Evolutionary conservation across 2,797 vertebrate species (phyloP), one percentile per base, ranked within the genome.

Genomic region (Moxostoma hubbsi): DNA sequence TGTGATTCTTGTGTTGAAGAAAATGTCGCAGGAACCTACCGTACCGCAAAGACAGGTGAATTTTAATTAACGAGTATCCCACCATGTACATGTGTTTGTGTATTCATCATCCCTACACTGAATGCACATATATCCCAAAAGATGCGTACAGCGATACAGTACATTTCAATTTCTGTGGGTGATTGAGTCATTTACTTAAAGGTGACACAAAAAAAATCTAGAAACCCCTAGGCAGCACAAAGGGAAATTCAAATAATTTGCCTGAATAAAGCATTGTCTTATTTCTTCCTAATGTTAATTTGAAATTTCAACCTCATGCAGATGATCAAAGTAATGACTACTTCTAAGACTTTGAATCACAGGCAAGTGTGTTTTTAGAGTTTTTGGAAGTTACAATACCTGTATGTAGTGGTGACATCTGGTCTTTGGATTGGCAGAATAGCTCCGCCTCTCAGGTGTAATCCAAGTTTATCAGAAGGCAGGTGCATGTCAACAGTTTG

Each of bases 371-470:
- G 36, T 36, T 36, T 36, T 36, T 2, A 36, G 4, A 36, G 36
- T 36, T 36, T 36, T 36, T 36, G 3, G 36, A 36, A 36, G 36
- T 36, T 36, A 36, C 36, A 36, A 36, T 36, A 98, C 97, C 98
- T 99, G 88, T 91, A 81, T 78, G 85, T 89, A 7, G 97, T 98
- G 65, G 96, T 98, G 78, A 85, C 93, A 13, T 74, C 80, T 64
- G 97, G 95, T 9, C 90, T 75, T 75, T 99, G 98, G n/a, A 73
- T 94, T 5, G 97, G 97, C 12, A 96, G 95, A 74, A 99, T 77
- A 0, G 93, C 96, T 4, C 97, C 96, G 11, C 97, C 97, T 91
- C 97, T 92, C 84, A 99, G 89, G 88, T 98, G 97, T 83, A 99
- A 88, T 64, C 97, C 97, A 51, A 99, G 85, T 87, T 95, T 98